Evolutionary conservation across 2,888 invertebrate species (phyloP).

Genomic region (Ligdia adustata): DNA sequence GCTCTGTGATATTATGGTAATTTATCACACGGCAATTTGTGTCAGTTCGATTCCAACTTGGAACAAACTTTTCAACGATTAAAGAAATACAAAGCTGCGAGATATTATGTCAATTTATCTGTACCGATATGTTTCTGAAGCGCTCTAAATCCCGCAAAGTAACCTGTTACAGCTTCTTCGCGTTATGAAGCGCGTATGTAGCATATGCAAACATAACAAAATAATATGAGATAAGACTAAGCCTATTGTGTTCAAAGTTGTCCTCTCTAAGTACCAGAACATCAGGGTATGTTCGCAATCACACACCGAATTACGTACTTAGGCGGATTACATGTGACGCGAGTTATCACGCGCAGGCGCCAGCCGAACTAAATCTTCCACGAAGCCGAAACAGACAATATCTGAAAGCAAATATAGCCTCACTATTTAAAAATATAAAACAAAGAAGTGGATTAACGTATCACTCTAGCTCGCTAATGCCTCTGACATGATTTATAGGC

Average conservation of each 20-base stretch:
- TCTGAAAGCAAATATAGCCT: constrained; percentile 81
- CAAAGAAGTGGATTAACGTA: constrained; percentile 81
- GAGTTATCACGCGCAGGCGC: constrained; percentile 77
- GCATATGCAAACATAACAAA: constrained; percentile 59
- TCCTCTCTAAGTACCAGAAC: constrained; percentile 60
- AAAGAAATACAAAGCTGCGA: constrained; percentile 42
- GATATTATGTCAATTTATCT: not conserved
- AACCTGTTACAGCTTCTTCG: constrained; percentile 48
- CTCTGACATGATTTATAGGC: constrained; percentile 76
- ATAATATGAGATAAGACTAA: constrained; percentile 75
- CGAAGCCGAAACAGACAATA: constrained; percentile 73
- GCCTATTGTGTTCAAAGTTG: constrained; percentile 72
- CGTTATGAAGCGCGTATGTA: constrained; percentile 52
- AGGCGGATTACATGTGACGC: constrained; percentile 78
- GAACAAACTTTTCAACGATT: constrained; percentile 67
- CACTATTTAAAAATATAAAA: constrained; percentile 83
- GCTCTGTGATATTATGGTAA: constrained; percentile 78
- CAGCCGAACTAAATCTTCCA: constrained; percentile 78
- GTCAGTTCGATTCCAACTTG: constrained; percentile 67
- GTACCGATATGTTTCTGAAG: constrained; percentile 28
- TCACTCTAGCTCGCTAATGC: constrained; percentile 71
- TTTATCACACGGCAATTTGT: constrained; percentile 78
- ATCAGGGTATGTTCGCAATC: constrained; percentile 75
- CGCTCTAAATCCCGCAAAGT: constrained; percentile 48
- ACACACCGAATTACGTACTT: constrained; percentile 79